Percentiles rank a stretch among this genome's conserved stretches.
These are phyloP conservation scores for Paramuricea clavata DNA, from an alignment of 92 coral and sea anemone species.

Conservation along the genomic window DNA sequence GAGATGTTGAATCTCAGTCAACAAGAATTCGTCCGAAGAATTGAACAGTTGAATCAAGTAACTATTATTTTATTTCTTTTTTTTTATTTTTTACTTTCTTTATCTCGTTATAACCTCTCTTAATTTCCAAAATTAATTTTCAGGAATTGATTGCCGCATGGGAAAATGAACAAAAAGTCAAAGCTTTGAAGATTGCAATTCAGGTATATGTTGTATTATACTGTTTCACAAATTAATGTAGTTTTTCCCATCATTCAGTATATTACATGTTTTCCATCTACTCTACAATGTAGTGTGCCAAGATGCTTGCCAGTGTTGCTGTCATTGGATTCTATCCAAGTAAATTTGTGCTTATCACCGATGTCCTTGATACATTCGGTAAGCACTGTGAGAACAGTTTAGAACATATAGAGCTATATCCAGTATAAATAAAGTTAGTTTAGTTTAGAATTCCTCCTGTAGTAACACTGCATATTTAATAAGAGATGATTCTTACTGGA, in stretches of 20 bases:
- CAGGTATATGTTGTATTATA: too few species aligned
- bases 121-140: background rate
- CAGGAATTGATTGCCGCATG: constrained; percentile 95
- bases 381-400: constrained; percentile 27
- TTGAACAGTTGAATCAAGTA: constrained; percentile 94
- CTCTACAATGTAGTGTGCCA: constrained; percentile 81
- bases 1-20: constrained; percentile 98
- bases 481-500: too few species aligned
- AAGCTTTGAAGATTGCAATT: constrained; percentile 95
- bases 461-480: too few species aligned
- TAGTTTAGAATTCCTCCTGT: too few species aligned
- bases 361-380: constrained; percentile 99
- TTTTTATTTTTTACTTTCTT: background rate
- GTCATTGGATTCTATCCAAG: constrained; percentile 98
- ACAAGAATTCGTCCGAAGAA: constrained; percentile 93
- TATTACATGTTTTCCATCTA: background rate
- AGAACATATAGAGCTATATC: too few species aligned
- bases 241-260: too few species aligned
- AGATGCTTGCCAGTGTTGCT: constrained; percentile 88
- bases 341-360: constrained; percentile 98
- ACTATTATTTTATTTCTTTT: background rate
- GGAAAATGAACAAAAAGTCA: constrained; percentile 96
- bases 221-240: too few species aligned
- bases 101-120: background rate
- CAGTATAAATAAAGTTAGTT: too few species aligned